Base-by-base conservation (phyloP, 2,113 vertebrate genomes). In the Rousettus leschenaultii region DNA sequence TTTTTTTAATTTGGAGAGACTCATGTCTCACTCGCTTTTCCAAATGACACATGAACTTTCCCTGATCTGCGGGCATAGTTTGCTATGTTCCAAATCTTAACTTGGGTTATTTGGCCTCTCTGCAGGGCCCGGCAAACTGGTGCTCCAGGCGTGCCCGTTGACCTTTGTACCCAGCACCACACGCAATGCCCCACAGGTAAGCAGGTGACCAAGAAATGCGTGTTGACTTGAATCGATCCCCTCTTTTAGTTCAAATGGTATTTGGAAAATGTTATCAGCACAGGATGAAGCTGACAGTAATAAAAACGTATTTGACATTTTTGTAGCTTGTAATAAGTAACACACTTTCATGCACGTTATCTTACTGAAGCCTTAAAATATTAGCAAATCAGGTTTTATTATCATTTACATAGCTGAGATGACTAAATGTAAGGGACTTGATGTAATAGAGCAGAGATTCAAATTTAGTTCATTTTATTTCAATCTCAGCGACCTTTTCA, bases 391-490 rank as follows among this genome's bases (percentile, higher is more conserved):
- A 57, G 4, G 9, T 43, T 92, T 90, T 71, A 96, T 82, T 92
- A 40, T 84, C 40, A 84, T 71, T 89, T 85, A 87, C 15, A 43
- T 28, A 68, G 45, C 82, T 82, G 22, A 86, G 59, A 77, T 33
- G 26, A 94, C 63, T 80, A 53, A 74, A 21, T 93, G n/a, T 86
- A 59, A 93, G 75, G 26, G 33, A 63, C 59, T 30, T 21, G 35
- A 86, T 74, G 51, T 65, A 93, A 95, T 83, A 79, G 78, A 63
- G 38, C 30, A 66, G 59, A 85, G 61, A 92, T 91, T 92, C 19
- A 55, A 95, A 88, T 92, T 90, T 92, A 78, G 71, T 43, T 94
- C 26, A 68, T 94, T 95, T 48, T 66, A 94, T 87, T 95, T 96
- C 53, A 88, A 45, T 91, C 35, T 96, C 65, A 92, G 28, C 89